phyloP scores from a whole-genome alignment of 2,888 invertebrate genomes.

The Synanthedon tipuliformis region DNA sequence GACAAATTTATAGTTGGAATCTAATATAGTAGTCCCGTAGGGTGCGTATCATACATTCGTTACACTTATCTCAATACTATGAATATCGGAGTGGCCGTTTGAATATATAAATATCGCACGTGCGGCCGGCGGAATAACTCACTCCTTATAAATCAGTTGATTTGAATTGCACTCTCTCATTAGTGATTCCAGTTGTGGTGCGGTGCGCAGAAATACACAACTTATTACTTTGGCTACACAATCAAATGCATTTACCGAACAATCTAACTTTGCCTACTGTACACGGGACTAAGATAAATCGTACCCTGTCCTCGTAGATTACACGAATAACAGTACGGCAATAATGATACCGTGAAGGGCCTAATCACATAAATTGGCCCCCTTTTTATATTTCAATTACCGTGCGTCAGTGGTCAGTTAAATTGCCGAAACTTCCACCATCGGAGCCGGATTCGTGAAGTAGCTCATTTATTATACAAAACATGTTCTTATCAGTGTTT shows the following conservation, averaged over 20 bases:
- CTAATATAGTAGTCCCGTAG: constrained; percentile 11
- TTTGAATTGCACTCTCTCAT: constrained; percentile 64
- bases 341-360: background rate
- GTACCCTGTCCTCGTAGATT: constrained; percentile 30
- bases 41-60: constrained; percentile 25
- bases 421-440: background rate
- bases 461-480: constrained; percentile 21
- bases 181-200: constrained; percentile 55
- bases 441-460: constrained; percentile 17
- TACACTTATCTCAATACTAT: constrained; percentile 33
- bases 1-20: constrained; percentile 1
- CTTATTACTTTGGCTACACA: constrained; percentile 62
- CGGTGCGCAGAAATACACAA: constrained; percentile 52
- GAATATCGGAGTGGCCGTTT: constrained; percentile 46
- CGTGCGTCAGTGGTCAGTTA: background rate
- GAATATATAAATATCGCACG: constrained; percentile 57
- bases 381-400: background rate
- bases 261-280: constrained; percentile 31
- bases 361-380: background rate
- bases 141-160: constrained; percentile 66
- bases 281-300: constrained; percentile 15
- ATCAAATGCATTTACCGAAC: constrained; percentile 41
- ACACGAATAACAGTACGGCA: constrained; percentile 13
- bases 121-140: constrained; percentile 50
- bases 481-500: background rate